Percentiles rank a stretch among this genome's conserved stretches.
Conservation (phyloP, 30 jellyfish, hydroid and myxozoan species). For the Aurelia aurita region DNA sequence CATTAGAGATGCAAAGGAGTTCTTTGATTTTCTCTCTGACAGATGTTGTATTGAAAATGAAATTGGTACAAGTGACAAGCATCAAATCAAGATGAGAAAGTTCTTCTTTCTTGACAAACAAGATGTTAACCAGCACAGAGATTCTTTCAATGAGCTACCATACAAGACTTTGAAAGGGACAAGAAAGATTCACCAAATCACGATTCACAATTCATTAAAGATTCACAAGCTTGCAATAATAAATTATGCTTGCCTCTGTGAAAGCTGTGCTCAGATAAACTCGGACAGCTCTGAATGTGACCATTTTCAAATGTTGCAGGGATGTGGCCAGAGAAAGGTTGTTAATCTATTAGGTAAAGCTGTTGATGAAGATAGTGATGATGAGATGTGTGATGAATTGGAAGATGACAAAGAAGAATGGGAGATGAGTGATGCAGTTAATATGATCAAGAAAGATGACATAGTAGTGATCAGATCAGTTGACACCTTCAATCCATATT, state of each 20-base stretch:
- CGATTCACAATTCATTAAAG: not conserved
- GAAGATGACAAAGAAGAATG: conserved; percentile 24
- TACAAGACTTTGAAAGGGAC: conserved; percentile 48
- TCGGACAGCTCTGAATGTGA: conserved; percentile 40
- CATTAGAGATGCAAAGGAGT: conserved; percentile 51
- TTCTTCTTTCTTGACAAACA: conserved; percentile 60
- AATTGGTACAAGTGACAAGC: conserved; percentile 7
- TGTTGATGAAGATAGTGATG: conserved; percentile 29
- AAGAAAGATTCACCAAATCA: conserved; percentile 34
- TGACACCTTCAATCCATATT: conserved; percentile 35
- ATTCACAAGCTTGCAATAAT: conserved; percentile 39
- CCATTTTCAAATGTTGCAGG: conserved; percentile 41
- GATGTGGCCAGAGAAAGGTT: conserved; percentile 30
- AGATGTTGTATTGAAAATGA: conserved; percentile 23
- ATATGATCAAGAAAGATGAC: conserved; percentile 3
- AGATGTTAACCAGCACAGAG: conserved; percentile 48
- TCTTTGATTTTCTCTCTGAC: conserved; percentile 47
- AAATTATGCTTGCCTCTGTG: conserved; percentile 49
- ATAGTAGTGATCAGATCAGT: conserved; percentile 34
- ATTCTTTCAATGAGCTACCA: conserved; percentile 51
- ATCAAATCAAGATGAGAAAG: conserved; percentile 22
- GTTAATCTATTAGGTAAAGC: conserved; percentile 31
- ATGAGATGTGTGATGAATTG: conserved; percentile 27
- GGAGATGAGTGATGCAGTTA: conserved; percentile 15
- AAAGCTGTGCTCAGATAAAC: conserved; percentile 45